Evolutionary conservation across 1,140 invertebrate species (phyloP).

Genomic region (Plectus sambesii): DNA sequence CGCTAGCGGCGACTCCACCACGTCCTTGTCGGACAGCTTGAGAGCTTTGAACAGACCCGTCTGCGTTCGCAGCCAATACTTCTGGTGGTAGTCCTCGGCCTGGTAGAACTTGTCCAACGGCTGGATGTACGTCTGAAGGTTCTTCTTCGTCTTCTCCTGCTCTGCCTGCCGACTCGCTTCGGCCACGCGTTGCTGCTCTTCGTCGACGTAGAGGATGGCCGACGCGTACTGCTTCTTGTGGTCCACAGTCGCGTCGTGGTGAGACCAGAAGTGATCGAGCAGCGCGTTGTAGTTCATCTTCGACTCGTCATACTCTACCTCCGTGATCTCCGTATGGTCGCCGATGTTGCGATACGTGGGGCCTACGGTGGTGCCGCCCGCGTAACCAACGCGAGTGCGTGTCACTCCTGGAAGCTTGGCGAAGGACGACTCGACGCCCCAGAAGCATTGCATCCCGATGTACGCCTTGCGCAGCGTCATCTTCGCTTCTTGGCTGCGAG

Average conservation of each 20-base stretch:
- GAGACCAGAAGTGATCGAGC: slow-evolving; percentile 74
- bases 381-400: slow-evolving; percentile 82
- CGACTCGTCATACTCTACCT: slow-evolving; percentile 75
- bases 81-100: slow-evolving; percentile 45
- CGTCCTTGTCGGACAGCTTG: slow-evolving; percentile 30
- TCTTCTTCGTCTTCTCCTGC: slow-evolving; percentile 18
- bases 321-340: slow-evolving; percentile 62
- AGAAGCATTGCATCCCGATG: slow-evolving; percentile 92
- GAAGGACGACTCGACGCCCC: slow-evolving; percentile 82
- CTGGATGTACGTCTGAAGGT: slow-evolving; percentile 36
- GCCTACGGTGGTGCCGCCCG: slow-evolving; percentile 66
- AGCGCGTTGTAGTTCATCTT: slow-evolving; percentile 62
- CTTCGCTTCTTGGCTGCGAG: slow-evolving; percentile 5
- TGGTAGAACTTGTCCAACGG: slow-evolving; percentile 39
- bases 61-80: slow-evolving; percentile 41
- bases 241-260: slow-evolving; percentile 73
- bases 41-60: slow-evolving; percentile 30
- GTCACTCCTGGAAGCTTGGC: slow-evolving; percentile 71
- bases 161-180: slow-evolving; percentile 49
- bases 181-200: slow-evolving; percentile 67
- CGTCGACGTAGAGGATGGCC: slow-evolving; percentile 75
- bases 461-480: slow-evolving; percentile 56
- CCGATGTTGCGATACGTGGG: slow-evolving; percentile 65
- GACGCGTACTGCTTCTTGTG: slow-evolving; percentile 81
- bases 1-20: slow-evolving; percentile 33